Conservation (phyloP, 2,113 vertebrate genomes). For the Lota lota region DNA sequence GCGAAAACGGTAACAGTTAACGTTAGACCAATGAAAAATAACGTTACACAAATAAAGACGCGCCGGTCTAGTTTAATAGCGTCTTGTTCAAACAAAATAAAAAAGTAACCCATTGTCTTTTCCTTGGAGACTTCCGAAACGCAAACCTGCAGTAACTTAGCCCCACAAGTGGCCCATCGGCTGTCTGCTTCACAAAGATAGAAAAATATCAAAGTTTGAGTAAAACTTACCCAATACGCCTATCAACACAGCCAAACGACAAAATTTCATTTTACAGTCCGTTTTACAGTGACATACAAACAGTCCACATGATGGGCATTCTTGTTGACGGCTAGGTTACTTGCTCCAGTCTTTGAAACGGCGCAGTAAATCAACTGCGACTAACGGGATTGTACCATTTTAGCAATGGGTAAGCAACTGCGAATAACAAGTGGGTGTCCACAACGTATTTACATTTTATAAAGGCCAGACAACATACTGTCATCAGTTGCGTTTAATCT, state of each 20-base stretch:
- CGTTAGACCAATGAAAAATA: too few relatives aligned
- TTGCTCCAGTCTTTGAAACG: not conserved
- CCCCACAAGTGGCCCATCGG: too few relatives aligned
- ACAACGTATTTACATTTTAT: not conserved
- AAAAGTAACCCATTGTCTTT: too few relatives aligned
- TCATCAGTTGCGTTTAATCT: not conserved
- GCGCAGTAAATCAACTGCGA: slow-evolving; percentile 19
- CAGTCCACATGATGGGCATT: slow-evolving; percentile 40
- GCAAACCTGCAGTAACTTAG: too few relatives aligned
- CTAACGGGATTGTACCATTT: slow-evolving; percentile 71
- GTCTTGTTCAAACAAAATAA: too few relatives aligned
- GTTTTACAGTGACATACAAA: slow-evolving; percentile 26
- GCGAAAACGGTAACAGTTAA: too few relatives aligned
- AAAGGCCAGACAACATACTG: not conserved
- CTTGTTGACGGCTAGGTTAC: slow-evolving; percentile 18
- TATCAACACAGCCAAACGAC: slow-evolving; percentile 49
- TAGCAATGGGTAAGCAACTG: slow-evolving; percentile 28
- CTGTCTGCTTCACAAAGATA: too few relatives aligned
- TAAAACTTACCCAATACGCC: slow-evolving; percentile 58
- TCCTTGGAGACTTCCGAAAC: too few relatives aligned
- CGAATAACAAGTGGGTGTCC: not conserved
- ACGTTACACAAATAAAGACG: too few relatives aligned
- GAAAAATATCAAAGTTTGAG: too few relatives aligned
- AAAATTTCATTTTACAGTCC: slow-evolving; percentile 58
- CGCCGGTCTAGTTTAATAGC: too few relatives aligned